Base-by-base conservation (phyloP, 2,888 invertebrate genomes). In the Argyresthia albistria region DNA sequence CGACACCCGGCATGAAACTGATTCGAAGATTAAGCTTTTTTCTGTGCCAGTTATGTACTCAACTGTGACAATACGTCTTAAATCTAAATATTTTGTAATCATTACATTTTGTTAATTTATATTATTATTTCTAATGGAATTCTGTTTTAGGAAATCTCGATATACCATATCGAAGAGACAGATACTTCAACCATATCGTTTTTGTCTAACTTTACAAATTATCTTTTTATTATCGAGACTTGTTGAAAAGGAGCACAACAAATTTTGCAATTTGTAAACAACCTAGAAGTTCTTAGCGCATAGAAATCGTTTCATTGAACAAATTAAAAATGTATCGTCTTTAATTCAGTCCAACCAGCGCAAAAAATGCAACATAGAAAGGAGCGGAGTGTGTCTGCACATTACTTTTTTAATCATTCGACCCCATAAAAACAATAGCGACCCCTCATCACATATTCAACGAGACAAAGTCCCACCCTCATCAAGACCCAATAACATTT, bases 401-500 rank as follows among this genome's bases (percentile, higher is more conserved):
- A 45, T 45, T 15, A 15, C 45, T 9, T 16, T 45, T 45, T 45
- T 45, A 45, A 45, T 45, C 16, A 45, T 16, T 6, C 45, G 45
- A 45, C 45, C 8, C 45, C 14, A 16, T 45, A 45, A 16, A 15
- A 45, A 16, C 45, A 14, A 10, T 11, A 8, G 39, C 39, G n/a
- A 39, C 39, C 9, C 9, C 10, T 11, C n/a, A 11, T 9, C 15
- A 45, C 45, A 45, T 15, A 15, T 15, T 49, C 12, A 49, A 47
- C 16, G 25, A 47, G 37, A 49, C 49, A 51, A 43, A 15, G 37
- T 45, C 15, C 51, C 12, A 43, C 35, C 45, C 45, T 35, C 60
- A 64, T 60, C 58, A 58, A 59, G 62, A 55, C 58, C 60, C 60
- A 57, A 59, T 64, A 68, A 64, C 74, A 76, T 73, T 75, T 77